Conservation (phyloP, 2,113 vertebrate species). For the Prunella himalayana region DNA sequence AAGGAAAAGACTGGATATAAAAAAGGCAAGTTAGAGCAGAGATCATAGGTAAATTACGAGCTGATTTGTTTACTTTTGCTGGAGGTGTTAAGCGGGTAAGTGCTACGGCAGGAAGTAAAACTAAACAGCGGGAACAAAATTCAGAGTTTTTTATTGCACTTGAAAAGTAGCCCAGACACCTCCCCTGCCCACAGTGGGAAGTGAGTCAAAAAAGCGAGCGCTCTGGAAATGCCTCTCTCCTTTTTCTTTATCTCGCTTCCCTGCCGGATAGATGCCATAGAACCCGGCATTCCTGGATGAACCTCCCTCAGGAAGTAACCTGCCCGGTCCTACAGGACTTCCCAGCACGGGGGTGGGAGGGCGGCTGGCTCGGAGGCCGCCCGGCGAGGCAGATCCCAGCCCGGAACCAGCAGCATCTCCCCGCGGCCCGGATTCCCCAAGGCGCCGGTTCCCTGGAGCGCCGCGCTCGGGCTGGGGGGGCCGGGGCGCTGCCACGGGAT, state of each 20-base stretch:
- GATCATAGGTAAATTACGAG: constrained; percentile 37
- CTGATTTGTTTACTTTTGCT: constrained; percentile 63
- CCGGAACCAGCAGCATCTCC: neutral
- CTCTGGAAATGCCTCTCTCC: neutral
- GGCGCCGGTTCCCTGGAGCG: neutral
- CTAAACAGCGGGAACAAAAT: constrained; percentile 31
- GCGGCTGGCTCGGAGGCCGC: neutral
- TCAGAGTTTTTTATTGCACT: constrained; percentile 27
- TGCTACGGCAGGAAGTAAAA: constrained; percentile 58
- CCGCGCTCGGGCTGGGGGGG: neutral
- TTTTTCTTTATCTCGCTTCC: neutral
- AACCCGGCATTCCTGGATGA: neutral
- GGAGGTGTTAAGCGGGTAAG: constrained; percentile 36
- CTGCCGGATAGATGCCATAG: neutral
- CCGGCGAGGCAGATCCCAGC: neutral
- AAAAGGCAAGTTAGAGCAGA: constrained; percentile 52
- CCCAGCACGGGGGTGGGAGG: neutral
- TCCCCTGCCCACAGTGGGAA: neutral
- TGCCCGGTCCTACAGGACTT: constrained; percentile 28
- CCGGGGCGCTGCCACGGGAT: neutral
- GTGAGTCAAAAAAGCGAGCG: neutral
- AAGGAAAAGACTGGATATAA: neutral
- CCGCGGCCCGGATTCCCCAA: neutral
- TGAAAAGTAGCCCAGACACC: constrained; percentile 25
- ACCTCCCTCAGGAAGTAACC: neutral